A percentile compares a stretch with the other conserved stretches of the same genome.
phyloP scores from a whole-genome alignment of 2,888 invertebrate genomes.

The Dryococelus australis region DNA sequence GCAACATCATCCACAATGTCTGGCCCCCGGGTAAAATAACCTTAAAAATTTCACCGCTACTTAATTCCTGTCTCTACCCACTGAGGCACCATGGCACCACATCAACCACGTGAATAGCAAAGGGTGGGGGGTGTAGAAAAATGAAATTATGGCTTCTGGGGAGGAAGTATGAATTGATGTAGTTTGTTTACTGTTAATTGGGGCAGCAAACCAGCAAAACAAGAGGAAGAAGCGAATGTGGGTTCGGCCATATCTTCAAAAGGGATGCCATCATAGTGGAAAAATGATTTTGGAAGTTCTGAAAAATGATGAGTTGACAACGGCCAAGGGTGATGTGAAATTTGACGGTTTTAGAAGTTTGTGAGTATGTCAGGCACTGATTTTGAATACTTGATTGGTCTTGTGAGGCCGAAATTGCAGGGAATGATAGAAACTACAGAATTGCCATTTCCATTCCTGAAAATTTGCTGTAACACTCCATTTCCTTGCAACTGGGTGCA shows the following conservation, averaged over 20 bases:
- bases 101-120: too few species aligned
- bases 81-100: too few species aligned
- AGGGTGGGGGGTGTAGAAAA: too few species aligned
- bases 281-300: background rate
- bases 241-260: constrained; percentile 22
- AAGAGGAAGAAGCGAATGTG: background rate
- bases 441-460: background rate
- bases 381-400: constrained; percentile 11
- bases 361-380: constrained; percentile 21
- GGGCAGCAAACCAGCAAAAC: background rate
- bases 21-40: too few species aligned
- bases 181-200: background rate
- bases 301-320: constrained; percentile 2
- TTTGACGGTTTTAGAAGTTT: constrained; percentile 5
- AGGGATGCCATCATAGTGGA: background rate
- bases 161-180: background rate
- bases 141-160: background rate
- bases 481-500: background rate
- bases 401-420: background rate
- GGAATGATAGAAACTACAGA: constrained; percentile 19
- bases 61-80: too few species aligned
- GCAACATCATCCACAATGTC: too few species aligned
- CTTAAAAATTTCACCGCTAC: too few species aligned
- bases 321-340: background rate
- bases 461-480: background rate